Percentiles rank a stretch among this genome's conserved stretches.
These are phyloP conservation scores for Burhinus oedicnemus DNA, from an alignment of 2,113 vertebrate species.

Conservation along the genomic window DNA sequence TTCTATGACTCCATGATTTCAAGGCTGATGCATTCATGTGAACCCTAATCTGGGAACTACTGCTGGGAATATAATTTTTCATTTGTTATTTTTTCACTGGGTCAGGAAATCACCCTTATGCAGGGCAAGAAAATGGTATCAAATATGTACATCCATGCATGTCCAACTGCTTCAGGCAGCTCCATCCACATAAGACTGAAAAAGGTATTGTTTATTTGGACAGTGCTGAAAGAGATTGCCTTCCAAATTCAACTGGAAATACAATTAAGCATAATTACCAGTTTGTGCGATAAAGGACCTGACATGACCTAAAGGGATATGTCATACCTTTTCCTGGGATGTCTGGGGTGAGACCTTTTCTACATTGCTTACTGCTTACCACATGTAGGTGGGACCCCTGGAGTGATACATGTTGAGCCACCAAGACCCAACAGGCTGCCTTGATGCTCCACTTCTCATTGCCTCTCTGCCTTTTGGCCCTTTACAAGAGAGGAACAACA, in stretches of 20 bases:
- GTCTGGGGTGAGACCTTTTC: background rate
- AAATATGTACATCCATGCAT: background rate
- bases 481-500: background rate
- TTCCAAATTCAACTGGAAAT: background rate
- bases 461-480: background rate
- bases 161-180: background rate
- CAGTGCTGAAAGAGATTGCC: background rate
- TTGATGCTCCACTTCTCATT: background rate
- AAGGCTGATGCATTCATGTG: background rate
- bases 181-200: background rate
- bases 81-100: background rate
- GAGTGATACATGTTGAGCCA: background rate
- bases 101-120: background rate
- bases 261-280: background rate
- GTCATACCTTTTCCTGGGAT: background rate
- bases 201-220: background rate
- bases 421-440: background rate
- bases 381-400: background rate
- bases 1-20: background rate
- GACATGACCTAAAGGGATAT: background rate
- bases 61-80: background rate
- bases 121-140: background rate
- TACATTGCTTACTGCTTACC: rapidly evolving
- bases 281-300: background rate
- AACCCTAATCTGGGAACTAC: background rate